Evolutionary conservation across 37 sponge, comb jelly and placozoan species (phyloP), one percentile per base, ranked within the genome.

Genomic region (Spongilla lacustris): DNA sequence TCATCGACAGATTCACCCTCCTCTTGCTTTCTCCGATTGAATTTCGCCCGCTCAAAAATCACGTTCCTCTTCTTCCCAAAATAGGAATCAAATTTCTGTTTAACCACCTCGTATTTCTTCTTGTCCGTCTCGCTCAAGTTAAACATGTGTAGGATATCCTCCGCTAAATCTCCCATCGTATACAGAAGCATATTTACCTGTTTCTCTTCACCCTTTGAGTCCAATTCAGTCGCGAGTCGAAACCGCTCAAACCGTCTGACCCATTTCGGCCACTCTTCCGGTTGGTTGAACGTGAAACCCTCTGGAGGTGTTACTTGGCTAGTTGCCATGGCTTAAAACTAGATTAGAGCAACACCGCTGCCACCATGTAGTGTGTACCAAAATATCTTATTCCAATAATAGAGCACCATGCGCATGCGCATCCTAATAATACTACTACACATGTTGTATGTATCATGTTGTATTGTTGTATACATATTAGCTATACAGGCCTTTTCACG

Each of bases 1-100:
- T 66, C 32, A 38, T 85, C 77, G 4, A 77, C 85, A n/a, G 77
- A 28, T 27, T 85, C 77, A n/a, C 78, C 85, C 26, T 76, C 78
- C 46, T 85, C 85, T 48, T 85, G 85, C 71, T 68, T 76, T 30
- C 85, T 67, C n/a, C 66, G 34, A 67, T 84, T 85, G 50, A 85
- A 76, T 68, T 36, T 67, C 2, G 85, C 85, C 68, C 77, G n/a
- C 50, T n/a, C n/a, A n/a, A n/a, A n/a, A n/a, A n/a, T n/a, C n/a
- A n/a, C n/a, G n/a, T n/a, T n/a, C n/a, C n/a, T 85, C 35, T 75
- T 24, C 35, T 76, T 41, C 8, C 76, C 27, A 35, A 85, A 85
- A 66, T 85, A 69, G 17, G 34, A 28, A 8, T 84, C 67, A 36
- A 75, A 84, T 26, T 30, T 74, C 6, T 31, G 13, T 25, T n/a